A percentile compares a stretch with the other conserved stretches of the same genome.
Conservation (phyloP, 1,140 invertebrate genomes). For the Nixonia krombeini region DNA sequence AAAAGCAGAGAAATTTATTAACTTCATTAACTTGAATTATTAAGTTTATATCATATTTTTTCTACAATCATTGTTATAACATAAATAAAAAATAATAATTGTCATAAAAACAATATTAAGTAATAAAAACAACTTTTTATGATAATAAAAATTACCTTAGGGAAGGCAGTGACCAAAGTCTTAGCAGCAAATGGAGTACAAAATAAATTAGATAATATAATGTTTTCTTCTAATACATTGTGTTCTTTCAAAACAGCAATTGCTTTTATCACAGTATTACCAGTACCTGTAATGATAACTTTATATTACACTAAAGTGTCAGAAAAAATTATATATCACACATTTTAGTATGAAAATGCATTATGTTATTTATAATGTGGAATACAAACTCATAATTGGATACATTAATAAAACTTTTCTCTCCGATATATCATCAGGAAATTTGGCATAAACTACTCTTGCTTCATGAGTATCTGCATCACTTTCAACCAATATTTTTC, state of each 20-base stretch:
- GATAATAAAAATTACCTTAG: constrained; percentile 73
- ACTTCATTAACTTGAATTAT: too few relatives aligned
- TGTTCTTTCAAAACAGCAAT: constrained; percentile 95
- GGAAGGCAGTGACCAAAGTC: constrained; percentile 89
- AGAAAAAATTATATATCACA: too few relatives aligned
- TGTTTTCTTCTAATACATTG: constrained; percentile 92
- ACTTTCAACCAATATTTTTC: constrained; percentile 98
- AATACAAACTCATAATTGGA: constrained; percentile 92
- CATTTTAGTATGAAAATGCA: too few relatives aligned
- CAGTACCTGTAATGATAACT: constrained; percentile 76
- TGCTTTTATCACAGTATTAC: constrained; percentile 95
- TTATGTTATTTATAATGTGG: too few relatives aligned
- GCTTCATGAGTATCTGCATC: constrained; percentile 97
- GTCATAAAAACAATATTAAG: too few relatives aligned
- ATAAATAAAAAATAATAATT: too few relatives aligned
- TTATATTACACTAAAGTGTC: too few relatives aligned
- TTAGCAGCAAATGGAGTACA: constrained; percentile 93
- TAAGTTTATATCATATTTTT: too few relatives aligned
- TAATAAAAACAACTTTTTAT: too few relatives aligned
- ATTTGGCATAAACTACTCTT: constrained; percentile 96
- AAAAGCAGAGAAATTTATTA: too few relatives aligned
- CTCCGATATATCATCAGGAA: constrained; percentile 93
- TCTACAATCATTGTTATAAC: too few relatives aligned
- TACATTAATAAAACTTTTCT: constrained; percentile 98
- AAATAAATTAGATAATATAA: constrained; percentile 96